phyloP scores from a whole-genome alignment of 2,888 invertebrate species.

The Hydraecia micacea region DNA sequence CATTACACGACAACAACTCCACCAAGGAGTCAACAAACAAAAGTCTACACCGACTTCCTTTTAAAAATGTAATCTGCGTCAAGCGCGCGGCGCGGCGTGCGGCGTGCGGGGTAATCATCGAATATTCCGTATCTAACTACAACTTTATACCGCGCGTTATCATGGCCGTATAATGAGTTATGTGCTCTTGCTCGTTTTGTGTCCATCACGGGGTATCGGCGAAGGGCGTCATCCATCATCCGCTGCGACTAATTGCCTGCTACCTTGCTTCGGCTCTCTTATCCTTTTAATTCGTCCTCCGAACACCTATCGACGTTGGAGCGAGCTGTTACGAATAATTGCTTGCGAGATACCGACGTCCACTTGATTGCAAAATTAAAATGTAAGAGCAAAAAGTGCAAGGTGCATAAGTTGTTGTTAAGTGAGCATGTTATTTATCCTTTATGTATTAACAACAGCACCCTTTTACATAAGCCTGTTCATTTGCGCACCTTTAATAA shows the following conservation, averaged over 20 bases:
- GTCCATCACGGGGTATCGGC: constrained; percentile 83
- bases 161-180: constrained; percentile 89
- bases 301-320: constrained; percentile 79
- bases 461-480: constrained; percentile 29
- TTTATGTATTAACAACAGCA: constrained; percentile 57
- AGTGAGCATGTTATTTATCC: constrained; percentile 71
- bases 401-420: constrained; percentile 73
- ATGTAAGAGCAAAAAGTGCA: constrained; percentile 76
- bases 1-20: constrained; percentile 71
- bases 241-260: constrained; percentile 88
- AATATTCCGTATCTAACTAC: constrained; percentile 85
- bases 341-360: constrained; percentile 78
- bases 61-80: constrained; percentile 80
- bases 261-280: constrained; percentile 87
- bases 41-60: constrained; percentile 71
- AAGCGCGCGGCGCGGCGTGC: constrained; percentile 61
- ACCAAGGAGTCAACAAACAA: constrained; percentile 70
- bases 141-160: constrained; percentile 87
- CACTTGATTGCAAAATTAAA: constrained; percentile 82
- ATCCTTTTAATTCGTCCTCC: constrained; percentile 88
- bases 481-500: neutral
- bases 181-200: constrained; percentile 85
- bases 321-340: constrained; percentile 83
- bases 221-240: constrained; percentile 88
- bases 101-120: constrained; percentile 78